These are phyloP conservation scores for Megalurothrips usitatus DNA, from an alignment of 2,888 invertebrate genomes.

Conservation along the genomic window DNA sequence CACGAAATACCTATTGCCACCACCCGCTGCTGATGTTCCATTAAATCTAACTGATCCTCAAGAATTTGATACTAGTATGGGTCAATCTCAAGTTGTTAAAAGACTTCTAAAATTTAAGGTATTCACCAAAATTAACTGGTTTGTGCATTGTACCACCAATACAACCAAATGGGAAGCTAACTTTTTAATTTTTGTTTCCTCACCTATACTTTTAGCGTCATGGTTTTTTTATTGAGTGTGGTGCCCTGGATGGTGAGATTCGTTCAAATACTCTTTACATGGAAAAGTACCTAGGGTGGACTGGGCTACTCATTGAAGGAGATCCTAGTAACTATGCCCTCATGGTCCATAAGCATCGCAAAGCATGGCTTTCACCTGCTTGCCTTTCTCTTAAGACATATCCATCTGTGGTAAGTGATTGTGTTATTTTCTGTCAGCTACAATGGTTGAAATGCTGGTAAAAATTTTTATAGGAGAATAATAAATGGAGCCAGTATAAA, in stretches of 20 bases:
- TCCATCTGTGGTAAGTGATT: constrained; percentile 45
- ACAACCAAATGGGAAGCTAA: neutral
- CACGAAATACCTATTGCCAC: constrained; percentile 37
- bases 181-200: constrained; percentile 26
- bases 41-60: constrained; percentile 39
- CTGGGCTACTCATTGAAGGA: constrained; percentile 51
- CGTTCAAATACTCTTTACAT: constrained; percentile 53
- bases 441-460: constrained; percentile 9
- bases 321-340: constrained; percentile 50
- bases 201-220: constrained; percentile 43
- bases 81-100: constrained; percentile 44
- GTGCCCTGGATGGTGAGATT: constrained; percentile 54
- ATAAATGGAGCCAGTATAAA: neutral
- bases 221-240: constrained; percentile 55
- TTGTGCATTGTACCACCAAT: neutral
- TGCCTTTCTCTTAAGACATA: constrained; percentile 48
- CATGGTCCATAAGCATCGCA: constrained; percentile 48
- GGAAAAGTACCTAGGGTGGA: constrained; percentile 50
- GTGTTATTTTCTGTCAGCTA: constrained; percentile 21
- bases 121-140: constrained; percentile 32
- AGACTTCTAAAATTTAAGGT: constrained; percentile 46
- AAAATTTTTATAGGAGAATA: constrained; percentile 30
- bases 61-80: constrained; percentile 42
- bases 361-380: constrained; percentile 48
- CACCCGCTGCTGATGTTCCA: constrained; percentile 33